Percentiles rank a stretch among this genome's conserved stretches.
Evolutionary conservation across 1,140 invertebrate genomes (phyloP).

Genomic region (Acyrthosiphon pisum): DNA sequence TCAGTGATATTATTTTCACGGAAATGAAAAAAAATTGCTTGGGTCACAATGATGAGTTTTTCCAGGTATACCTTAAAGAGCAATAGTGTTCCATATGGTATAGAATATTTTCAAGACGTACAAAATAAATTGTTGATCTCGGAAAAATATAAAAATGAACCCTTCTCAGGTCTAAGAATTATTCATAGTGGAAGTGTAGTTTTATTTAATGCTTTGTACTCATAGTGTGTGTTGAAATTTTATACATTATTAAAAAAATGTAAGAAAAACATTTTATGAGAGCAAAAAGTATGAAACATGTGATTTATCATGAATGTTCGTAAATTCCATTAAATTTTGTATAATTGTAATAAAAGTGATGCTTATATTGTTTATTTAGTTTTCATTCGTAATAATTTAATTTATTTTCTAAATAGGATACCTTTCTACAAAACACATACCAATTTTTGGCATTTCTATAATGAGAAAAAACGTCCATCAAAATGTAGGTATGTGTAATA

Average conservation of each 20-base stretch:
- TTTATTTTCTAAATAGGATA: background rate
- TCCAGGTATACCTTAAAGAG: background rate
- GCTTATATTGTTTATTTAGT: background rate
- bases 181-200: conserved; percentile 20
- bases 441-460: background rate
- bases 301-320: background rate
- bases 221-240: conserved; percentile 25
- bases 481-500: background rate
- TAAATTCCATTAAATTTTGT: background rate
- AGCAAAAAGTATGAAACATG: background rate
- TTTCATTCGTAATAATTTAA: background rate
- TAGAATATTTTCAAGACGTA: background rate
- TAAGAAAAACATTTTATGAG: background rate
- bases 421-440: background rate
- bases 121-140: background rate
- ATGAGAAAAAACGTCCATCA: background rate
- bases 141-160: conserved; percentile 14
- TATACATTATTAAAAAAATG: background rate
- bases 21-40: background rate
- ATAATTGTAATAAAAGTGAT: background rate
- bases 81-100: background rate
- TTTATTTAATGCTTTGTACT: background rate
- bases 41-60: background rate
- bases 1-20: background rate
- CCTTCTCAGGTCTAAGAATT: background rate